Conservation (phyloP, 2,113 vertebrate species). For the Desmodus rotundus region DNA sequence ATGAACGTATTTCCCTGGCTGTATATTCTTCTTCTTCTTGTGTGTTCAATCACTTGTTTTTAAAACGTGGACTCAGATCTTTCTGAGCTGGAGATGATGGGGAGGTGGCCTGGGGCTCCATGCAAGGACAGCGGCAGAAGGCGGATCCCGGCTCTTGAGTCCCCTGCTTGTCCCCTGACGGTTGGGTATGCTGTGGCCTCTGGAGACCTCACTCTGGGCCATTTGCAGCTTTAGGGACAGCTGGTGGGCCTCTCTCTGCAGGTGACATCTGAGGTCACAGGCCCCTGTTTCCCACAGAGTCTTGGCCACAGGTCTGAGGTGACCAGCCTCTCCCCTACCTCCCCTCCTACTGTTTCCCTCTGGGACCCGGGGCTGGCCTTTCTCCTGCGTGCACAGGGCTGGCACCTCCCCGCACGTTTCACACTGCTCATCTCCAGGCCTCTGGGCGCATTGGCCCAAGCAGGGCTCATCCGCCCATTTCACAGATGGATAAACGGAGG, state of each 20-base stretch:
- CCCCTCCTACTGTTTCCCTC: neutral
- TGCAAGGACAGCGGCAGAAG: neutral
- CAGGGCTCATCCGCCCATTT: neutral
- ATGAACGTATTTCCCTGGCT: rapidly evolving
- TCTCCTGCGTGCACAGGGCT: neutral
- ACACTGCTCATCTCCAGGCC: neutral
- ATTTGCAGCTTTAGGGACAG: neutral
- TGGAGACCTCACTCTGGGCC: rapidly evolving
- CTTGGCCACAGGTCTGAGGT: too few relatives aligned
- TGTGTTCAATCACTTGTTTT: rapidly evolving
- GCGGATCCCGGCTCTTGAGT: neutral
- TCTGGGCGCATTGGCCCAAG: neutral
- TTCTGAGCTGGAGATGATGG: rapidly evolving
- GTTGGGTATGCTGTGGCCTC: neutral
- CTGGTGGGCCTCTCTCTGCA: neutral
- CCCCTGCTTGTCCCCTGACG: rapidly evolving
- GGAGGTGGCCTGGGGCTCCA: neutral
- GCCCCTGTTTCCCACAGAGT: neutral
- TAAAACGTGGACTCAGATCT: neutral
- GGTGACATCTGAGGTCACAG: neutral
- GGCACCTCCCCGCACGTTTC: too few relatives aligned
- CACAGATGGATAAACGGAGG: neutral
- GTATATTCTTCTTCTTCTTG: rapidly evolving
- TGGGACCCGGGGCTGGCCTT: too few relatives aligned
- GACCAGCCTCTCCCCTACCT: neutral